These are phyloP conservation scores for Chanos chanos DNA, from an alignment of 2,797 vertebrate species.

Conservation along the genomic window DNA sequence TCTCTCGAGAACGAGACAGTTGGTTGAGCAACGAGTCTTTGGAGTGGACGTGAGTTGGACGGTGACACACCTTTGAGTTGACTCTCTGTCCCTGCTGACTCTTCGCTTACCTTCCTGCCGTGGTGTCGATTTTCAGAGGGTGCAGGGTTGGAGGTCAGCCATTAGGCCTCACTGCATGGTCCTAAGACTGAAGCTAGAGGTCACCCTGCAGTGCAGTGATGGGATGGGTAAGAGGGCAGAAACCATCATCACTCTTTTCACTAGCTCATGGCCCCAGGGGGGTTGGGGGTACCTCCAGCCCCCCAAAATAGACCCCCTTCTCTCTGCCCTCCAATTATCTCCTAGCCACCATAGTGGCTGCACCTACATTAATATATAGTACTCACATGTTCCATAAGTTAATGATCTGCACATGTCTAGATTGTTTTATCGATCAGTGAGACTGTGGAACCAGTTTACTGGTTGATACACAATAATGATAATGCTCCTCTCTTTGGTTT, in stretches of 20 bases:
- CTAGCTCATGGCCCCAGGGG: slow-evolving; percentile 19
- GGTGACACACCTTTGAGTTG: neutral
- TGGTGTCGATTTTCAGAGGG: slow-evolving; percentile 64
- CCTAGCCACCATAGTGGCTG: neutral
- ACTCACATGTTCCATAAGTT: no score
- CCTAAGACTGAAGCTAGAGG: slow-evolving; percentile 10
- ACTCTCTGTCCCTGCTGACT: slow-evolving; percentile 24
- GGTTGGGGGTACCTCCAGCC: slow-evolving; percentile 17
- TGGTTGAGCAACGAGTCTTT: neutral
- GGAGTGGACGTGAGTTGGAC: slow-evolving; percentile 10
- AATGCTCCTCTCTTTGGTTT: no score
- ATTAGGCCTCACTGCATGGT: slow-evolving; percentile 59
- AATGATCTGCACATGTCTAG: no score
- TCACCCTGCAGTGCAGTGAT: slow-evolving; percentile 16
- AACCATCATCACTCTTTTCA: slow-evolving; percentile 39
- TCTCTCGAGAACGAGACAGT: neutral
- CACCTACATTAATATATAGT: neutral
- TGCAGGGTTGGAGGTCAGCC: slow-evolving; percentile 60
- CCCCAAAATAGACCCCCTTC: neutral
- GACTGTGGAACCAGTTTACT: no score
- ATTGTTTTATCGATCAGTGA: no score
- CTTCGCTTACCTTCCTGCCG: slow-evolving; percentile 64
- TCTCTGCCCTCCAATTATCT: neutral
- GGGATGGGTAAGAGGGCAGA: slow-evolving; percentile 26
- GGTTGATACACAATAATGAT: no score